These are phyloP conservation scores for Phyto melanocephala DNA, from an alignment of 2,888 invertebrate species.

Conservation along the genomic window DNA sequence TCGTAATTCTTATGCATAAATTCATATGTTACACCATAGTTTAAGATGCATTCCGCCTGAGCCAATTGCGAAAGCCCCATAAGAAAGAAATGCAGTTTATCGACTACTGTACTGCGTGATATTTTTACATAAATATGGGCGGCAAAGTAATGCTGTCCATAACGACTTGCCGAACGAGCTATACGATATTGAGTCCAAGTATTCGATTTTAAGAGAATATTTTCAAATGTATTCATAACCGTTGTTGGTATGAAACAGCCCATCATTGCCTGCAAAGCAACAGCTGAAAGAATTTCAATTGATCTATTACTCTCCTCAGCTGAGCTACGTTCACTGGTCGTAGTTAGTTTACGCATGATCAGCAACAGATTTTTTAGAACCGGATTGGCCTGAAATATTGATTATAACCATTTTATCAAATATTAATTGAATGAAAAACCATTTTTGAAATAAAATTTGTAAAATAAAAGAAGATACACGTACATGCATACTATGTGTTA, in stretches of 20 bases:
- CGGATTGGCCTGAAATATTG: constrained; percentile 69
- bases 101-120: constrained; percentile 87
- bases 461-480: too few species aligned
- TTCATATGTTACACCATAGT: constrained; percentile 80
- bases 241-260: constrained; percentile 84
- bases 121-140: constrained; percentile 83
- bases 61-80: constrained; percentile 88
- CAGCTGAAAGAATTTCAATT: constrained; percentile 88
- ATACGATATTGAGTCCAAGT: constrained; percentile 93
- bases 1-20: constrained; percentile 76
- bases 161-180: constrained; percentile 90
- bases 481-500: too few species aligned
- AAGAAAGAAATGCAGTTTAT: constrained; percentile 93
- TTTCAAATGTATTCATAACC: constrained; percentile 81
- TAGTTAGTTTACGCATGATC: constrained; percentile 75
- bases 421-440: background rate
- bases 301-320: constrained; percentile 80
- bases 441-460: too few species aligned
- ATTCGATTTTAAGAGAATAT: constrained; percentile 82
- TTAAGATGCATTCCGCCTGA: constrained; percentile 85
- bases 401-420: background rate
- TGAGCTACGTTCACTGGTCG: constrained; percentile 71
- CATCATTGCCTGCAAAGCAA: constrained; percentile 89
- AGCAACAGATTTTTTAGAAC: constrained; percentile 74
- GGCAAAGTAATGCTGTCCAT: constrained; percentile 88